Evolutionary conservation across 30 jellyfish, hydroid and myxozoan genomes (phyloP).

Genomic region (Nemopilema nomurai): DNA sequence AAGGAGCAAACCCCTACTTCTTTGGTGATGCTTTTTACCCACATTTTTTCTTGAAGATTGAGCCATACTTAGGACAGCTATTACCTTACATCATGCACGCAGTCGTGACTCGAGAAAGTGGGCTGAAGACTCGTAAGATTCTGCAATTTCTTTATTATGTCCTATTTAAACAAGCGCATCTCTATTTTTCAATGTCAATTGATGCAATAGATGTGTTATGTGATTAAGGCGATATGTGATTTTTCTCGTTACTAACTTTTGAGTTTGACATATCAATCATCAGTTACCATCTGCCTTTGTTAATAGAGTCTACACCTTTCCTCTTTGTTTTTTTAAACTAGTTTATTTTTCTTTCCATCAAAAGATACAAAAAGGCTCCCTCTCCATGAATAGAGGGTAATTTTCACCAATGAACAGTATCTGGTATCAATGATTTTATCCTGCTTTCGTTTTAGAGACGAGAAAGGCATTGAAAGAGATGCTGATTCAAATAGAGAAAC

Average conservation of each 20-base stretch:
- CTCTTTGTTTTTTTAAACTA: too few species aligned
- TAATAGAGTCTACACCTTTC: too few species aligned
- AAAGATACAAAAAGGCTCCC: too few species aligned
- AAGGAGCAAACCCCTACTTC: neutral
- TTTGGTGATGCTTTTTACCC: neutral
- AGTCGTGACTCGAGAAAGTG: constrained; percentile 31
- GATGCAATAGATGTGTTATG: neutral
- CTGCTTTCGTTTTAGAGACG: constrained; percentile 56
- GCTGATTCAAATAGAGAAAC: neutral
- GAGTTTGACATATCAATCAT: too few species aligned
- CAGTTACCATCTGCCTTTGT: too few species aligned
- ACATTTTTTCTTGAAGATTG: constrained; percentile 30
- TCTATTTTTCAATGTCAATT: neutral
- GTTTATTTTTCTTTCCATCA: too few species aligned
- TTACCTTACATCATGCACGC: constrained; percentile 62
- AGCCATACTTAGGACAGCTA: constrained; percentile 57
- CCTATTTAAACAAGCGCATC: neutral
- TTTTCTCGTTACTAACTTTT: too few species aligned
- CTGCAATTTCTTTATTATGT: neutral
- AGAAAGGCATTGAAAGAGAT: constrained; percentile 34
- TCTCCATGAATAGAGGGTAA: neutral
- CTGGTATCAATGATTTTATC: too few species aligned
- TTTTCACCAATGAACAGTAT: neutral
- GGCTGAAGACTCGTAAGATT: constrained; percentile 62
- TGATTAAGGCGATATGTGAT: too few species aligned